Percentiles rank a stretch among this genome's conserved stretches.
phyloP scores from a whole-genome alignment of 1,140 invertebrate species.

The Zophobas atratus region DNA sequence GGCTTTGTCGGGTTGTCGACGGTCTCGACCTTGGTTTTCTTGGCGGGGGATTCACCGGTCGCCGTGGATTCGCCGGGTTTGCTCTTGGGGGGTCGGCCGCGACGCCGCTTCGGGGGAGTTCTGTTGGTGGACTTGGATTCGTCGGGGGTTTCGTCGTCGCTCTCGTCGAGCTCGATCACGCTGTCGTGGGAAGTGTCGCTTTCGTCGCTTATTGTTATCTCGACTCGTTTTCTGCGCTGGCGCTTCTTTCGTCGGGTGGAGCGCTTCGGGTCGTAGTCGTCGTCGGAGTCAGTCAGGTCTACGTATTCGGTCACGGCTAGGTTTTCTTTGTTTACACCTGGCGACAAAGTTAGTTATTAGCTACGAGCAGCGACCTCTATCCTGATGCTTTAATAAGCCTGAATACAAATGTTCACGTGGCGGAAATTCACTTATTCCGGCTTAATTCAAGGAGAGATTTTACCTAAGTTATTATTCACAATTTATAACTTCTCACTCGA shows the following conservation, averaged over 20 bases:
- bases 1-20: constrained; percentile 45
- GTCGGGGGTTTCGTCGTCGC: constrained; percentile 54
- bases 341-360: background rate
- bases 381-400: too few relatives aligned
- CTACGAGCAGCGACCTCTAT: background rate
- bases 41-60: constrained; percentile 25
- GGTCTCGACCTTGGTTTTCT: constrained; percentile 48
- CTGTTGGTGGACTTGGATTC: constrained; percentile 9
- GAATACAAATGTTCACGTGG: too few relatives aligned
- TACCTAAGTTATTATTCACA: too few relatives aligned
- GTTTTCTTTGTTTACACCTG: constrained; percentile 43
- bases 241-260: constrained; percentile 53
- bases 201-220: constrained; percentile 49
- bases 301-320: constrained; percentile 59
- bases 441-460: too few relatives aligned
- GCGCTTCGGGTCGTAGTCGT: constrained; percentile 55
- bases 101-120: constrained; percentile 44
- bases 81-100: constrained; percentile 53
- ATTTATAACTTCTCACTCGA: too few relatives aligned
- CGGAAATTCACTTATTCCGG: too few relatives aligned
- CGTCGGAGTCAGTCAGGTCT: constrained; percentile 62
- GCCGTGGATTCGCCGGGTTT: constrained; percentile 13
- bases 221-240: constrained; percentile 46
- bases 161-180: constrained; percentile 55
- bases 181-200: constrained; percentile 49